A percentile compares a stretch with the other conserved stretches of the same genome.
phyloP scores from a whole-genome alignment of 2,888 invertebrate species.

The Pseudanteris insignis region DNA sequence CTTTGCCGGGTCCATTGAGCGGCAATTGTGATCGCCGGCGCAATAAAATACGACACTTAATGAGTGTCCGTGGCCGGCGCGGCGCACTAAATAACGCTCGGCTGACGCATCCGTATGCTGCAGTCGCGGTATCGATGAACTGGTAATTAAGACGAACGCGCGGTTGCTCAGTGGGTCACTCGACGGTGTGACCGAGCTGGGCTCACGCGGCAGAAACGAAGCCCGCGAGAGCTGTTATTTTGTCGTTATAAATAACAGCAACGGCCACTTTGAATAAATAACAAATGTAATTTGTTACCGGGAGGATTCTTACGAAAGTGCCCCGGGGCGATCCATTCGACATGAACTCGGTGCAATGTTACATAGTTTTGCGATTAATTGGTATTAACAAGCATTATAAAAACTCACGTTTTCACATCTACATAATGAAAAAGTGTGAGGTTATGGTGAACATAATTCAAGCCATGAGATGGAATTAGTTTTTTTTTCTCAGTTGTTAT shows the following conservation, averaged over 20 bases:
- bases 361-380: too few species aligned
- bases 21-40: conserved; percentile 18
- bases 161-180: conserved; percentile 40
- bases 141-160: conserved; percentile 43
- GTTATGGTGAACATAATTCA: too few species aligned
- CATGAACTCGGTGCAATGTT: too few species aligned
- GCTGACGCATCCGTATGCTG: conserved; percentile 35
- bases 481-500: too few species aligned
- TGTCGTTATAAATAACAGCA: conserved; percentile 33
- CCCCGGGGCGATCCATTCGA: conserved; percentile 19
- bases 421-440: too few species aligned
- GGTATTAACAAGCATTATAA: too few species aligned
- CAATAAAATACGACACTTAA: conserved; percentile 40
- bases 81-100: conserved; percentile 43
- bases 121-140: conserved; percentile 48
- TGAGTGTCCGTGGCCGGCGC: conserved; percentile 21
- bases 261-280: conserved; percentile 25
- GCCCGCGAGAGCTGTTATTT: conserved; percentile 33
- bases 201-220: conserved; percentile 7
- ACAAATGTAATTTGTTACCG: conserved; percentile 29
- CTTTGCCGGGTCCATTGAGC: conserved; percentile 9
- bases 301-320: conserved; percentile 12
- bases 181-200: background rate
- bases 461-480: too few species aligned
- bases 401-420: too few species aligned